A percentile compares a stretch with the other conserved stretches of the same genome.
These are phyloP conservation scores for Tenodera sinensis DNA, from an alignment of 2,888 invertebrate species.

Conservation along the genomic window DNA sequence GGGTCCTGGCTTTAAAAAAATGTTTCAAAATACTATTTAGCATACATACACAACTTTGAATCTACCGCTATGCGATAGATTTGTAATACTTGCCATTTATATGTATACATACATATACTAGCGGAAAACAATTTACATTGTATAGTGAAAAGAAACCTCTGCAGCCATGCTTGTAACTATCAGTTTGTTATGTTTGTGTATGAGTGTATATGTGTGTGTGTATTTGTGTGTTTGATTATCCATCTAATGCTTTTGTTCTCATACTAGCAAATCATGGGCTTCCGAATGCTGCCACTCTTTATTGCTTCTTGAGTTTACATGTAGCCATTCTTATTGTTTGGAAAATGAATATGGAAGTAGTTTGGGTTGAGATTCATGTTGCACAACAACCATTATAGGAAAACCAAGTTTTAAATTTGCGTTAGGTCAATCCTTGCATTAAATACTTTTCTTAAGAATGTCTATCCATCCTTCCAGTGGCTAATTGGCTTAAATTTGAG, in stretches of 20 bases:
- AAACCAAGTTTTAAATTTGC: too few relatives aligned
- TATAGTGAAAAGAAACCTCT: conserved; percentile 2
- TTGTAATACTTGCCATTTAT: conserved; percentile 7
- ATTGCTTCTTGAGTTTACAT: not conserved
- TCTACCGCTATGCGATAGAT: not conserved
- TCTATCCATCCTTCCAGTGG: too few relatives aligned
- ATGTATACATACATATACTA: not conserved
- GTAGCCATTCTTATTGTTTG: not conserved
- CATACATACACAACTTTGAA: not conserved
- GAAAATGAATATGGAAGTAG: not conserved
- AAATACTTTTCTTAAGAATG: too few relatives aligned
- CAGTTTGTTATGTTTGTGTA: not conserved
- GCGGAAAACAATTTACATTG: not conserved
- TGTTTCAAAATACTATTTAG: conserved; percentile 4
- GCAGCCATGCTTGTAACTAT: not conserved
- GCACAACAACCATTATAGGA: too few relatives aligned
- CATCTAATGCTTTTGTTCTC: not conserved
- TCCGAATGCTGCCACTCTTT: not conserved
- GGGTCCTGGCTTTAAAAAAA: conserved; percentile 25
- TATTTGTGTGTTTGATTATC: not conserved
- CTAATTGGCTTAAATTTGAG: too few relatives aligned
- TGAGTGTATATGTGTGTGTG: not conserved
- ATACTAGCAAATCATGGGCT: not conserved
- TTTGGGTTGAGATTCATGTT: not conserved
- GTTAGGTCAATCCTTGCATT: too few relatives aligned